Conservation (phyloP, 2,888 invertebrate genomes). For the Dioctria linearis region DNA sequence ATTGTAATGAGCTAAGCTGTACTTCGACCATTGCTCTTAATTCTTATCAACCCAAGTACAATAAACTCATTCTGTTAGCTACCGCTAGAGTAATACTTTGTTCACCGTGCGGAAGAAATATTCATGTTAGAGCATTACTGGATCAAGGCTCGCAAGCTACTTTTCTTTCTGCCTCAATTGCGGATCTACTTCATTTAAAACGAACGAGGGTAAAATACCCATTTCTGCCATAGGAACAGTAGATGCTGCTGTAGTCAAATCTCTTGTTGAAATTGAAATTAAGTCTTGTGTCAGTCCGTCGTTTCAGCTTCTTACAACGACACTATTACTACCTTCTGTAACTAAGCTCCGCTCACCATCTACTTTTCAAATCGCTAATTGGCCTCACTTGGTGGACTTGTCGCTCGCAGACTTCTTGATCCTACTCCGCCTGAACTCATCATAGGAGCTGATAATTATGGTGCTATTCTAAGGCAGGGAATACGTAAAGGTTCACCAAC, state of each 20-base stretch:
- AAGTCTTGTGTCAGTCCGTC: background rate
- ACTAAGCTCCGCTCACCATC: background rate
- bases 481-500: background rate
- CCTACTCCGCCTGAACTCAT: background rate
- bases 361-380: background rate
- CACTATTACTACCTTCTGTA: background rate
- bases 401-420: background rate
- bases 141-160: background rate
- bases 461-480: background rate
- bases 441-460: constrained; percentile 3
- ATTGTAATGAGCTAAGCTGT: too few relatives aligned
- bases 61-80: too few relatives aligned
- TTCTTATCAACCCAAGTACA: too few relatives aligned
- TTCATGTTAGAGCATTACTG: too few relatives aligned
- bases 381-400: background rate
- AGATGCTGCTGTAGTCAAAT: background rate
- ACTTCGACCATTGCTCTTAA: too few relatives aligned
- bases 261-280: background rate
- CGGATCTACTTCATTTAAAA: background rate
- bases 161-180: background rate
- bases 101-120: too few relatives aligned
- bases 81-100: too few relatives aligned
- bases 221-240: background rate
- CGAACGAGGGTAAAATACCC: background rate
- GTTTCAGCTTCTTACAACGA: background rate